Evolutionary conservation across 2,888 invertebrate genomes (phyloP), one percentile per base, ranked within the genome.

Genomic region (Phaonia tiefii): DNA sequence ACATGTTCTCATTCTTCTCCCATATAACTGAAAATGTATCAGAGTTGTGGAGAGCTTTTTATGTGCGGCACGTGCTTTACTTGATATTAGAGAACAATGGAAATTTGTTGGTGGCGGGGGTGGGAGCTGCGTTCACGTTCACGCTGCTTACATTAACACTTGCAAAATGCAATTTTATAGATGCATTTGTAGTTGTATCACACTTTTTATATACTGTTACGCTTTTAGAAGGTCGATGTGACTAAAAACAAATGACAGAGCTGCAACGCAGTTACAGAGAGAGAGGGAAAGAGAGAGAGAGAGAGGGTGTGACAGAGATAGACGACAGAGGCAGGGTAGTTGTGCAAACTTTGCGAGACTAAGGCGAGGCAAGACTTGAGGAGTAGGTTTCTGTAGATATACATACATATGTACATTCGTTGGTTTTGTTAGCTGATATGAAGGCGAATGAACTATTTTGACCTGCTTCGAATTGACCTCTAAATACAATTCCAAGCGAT

Each of bases 381-480:
- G n/a, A n/a, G n/a, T n/a, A n/a, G n/a, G n/a, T n/a, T n/a, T n/a
- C n/a, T n/a, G n/a, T n/a, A n/a, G n/a, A n/a, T n/a, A n/a, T n/a
- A n/a, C n/a, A n/a, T n/a, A n/a, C n/a, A 44, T 42, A 46, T 37
- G 56, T 54, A 54, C 22, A 31, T n/a, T n/a, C 31, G 31, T 5
- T 31, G 46, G 63, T 72, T 74, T 67, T 63, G 73, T 70, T 77
- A 31, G 15, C 46, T 72, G 25, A 71, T 39, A 75, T 46, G 81
- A 71, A 84, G 89, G 90, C 88, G 89, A 89, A 89, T 87, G 89
- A 89, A 89, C 89, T 90, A 88, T 89, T 88, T 88, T 89, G 89
- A 89, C 90, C 89, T 85, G 89, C 86, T 90, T 90, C 86, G 86
- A 70, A 83, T 86, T 87, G 88, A 89, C 89, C 89, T 89, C 87